Evolutionary conservation across 2,888 invertebrate genomes (phyloP), one percentile per base, ranked within the genome.

Genomic region (Sussaba pulchella): DNA sequence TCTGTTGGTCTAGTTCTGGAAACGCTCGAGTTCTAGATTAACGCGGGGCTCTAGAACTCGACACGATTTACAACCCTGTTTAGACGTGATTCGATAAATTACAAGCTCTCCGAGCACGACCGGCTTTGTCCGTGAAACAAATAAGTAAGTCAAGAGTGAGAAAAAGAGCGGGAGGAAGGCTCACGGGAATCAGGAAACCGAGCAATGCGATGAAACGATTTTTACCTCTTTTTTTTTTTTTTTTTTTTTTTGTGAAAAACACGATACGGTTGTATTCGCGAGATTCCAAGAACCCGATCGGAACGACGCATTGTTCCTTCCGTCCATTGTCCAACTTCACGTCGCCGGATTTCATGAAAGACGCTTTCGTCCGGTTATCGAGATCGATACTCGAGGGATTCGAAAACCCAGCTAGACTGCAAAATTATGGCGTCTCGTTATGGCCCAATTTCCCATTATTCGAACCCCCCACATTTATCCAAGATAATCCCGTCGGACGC

Each of bases 301-400:
- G 70, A 76, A 80, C 79, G 74, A 81, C 64, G 81, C 74, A 82
- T 83, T 84, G 84, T 84, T 83, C 83, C 67, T 81, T 63, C 52
- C 19, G 64, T 63, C 80, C 72, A 83, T 84, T 84, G 83, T 82
- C 69, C 81, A 54, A 79, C 72, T 78, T 24, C 69, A 63, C 41
- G 70, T 36, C 41, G 6, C 63, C 36, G 59, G 26, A 70, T 66
- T 57, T 64, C 69, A 76, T 81, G 78, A 83, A 83, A 80, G 76
- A 76, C 66, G 59, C 71, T 81, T 72, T 80, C 75, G 71, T 80
- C 45, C 70, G 75, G 63, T 74, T 82, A 77, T 75, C 63, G 78
- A 75, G 76, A 78, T 85, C 79, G 84, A 83, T 84, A 78, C 78
- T 78, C 61, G 41, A 75, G 75, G 73, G 70, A 75, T 69, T 81